Percentiles rank a stretch among this genome's conserved stretches.
phyloP scores from a whole-genome alignment of 2,113 vertebrate genomes.

The Myotis davidii region DNA sequence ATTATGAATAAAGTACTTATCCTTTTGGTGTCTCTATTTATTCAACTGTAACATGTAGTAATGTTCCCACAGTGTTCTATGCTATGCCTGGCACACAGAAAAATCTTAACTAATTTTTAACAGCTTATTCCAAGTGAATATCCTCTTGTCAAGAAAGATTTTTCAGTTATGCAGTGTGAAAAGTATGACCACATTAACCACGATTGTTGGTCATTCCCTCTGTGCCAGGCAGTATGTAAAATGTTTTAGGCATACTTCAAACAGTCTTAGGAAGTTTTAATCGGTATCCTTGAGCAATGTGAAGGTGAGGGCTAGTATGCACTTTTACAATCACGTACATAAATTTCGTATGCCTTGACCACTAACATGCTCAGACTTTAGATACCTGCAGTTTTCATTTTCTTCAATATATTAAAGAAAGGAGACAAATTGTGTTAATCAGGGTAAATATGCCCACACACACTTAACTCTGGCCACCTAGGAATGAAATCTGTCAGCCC shows the following conservation, averaged over 20 bases:
- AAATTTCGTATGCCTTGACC: not conserved
- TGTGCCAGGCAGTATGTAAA: not conserved
- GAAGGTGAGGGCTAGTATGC: not conserved
- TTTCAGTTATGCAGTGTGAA: not conserved
- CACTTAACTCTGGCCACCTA: not conserved
- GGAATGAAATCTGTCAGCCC: not conserved
- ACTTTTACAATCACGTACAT: not conserved
- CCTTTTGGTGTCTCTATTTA: not conserved
- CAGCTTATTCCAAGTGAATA: not conserved
- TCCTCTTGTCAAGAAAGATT: not conserved
- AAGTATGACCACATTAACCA: not conserved
- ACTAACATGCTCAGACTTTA: not conserved
- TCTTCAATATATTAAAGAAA: not conserved
- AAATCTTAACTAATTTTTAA: not conserved
- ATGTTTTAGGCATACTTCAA: not conserved
- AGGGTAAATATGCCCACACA: not conserved
- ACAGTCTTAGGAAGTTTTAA: not conserved
- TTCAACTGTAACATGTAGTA: not conserved
- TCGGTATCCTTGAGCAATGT: not conserved
- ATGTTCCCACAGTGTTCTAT: not conserved
- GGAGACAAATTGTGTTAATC: not conserved
- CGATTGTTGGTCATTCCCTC: not conserved
- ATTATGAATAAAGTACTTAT: not conserved
- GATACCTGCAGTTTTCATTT: not conserved
- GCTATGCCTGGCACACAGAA: not conserved